Evolutionary conservation across 2,888 invertebrate species (phyloP), one percentile per base, ranked within the genome.

Genomic region (Pristionchus mayeri): DNA sequence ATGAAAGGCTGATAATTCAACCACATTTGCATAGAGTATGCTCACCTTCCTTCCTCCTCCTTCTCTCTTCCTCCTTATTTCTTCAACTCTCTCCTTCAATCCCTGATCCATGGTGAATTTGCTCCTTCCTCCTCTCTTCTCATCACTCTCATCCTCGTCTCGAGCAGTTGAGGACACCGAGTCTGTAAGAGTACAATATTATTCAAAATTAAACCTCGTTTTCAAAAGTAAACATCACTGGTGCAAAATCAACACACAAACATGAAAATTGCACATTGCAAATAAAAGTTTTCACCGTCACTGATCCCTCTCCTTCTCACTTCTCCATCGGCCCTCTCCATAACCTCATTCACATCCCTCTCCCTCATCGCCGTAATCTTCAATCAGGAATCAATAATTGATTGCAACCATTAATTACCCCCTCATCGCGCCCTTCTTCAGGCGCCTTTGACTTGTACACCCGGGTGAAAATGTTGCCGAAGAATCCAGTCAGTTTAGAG

Each of bases 401-500:
- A n/a, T n/a, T n/a, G 44, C 54, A 54, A 54, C n/a, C 21, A 67
- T 3, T 63, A 63, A 34, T 63, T 67, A 67, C 67, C 67, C 21
- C 67, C 18, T 37, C 18, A 18, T 67, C n/a, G 1, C 30, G 18
- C 18, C 18, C 37, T 6, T 21, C 37, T 7, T 67, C 67, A 18
- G 37, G 67, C 40, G n/a, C 67, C 18, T 18, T n/a, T n/a, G 67
- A 37, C 67, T 67, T 67, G 37, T 16, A 18, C 18, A 37, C 37
- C n/a, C 40, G 18, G 37, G 21, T 34, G n/a, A 67, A 67, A 67
- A 67, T 67, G 67, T 67, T 67, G 67, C 40, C 67, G 67, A 67
- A 67, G 37, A 67, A 40, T 3, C 67, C 67, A 27, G 67, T 37
- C 16, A 67, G 37, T 40, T 67, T 67, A 27, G 67, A 67, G 37